These are phyloP conservation scores for Lochmaea capreae DNA, from an alignment of 2,888 invertebrate species.

Conservation along the genomic window DNA sequence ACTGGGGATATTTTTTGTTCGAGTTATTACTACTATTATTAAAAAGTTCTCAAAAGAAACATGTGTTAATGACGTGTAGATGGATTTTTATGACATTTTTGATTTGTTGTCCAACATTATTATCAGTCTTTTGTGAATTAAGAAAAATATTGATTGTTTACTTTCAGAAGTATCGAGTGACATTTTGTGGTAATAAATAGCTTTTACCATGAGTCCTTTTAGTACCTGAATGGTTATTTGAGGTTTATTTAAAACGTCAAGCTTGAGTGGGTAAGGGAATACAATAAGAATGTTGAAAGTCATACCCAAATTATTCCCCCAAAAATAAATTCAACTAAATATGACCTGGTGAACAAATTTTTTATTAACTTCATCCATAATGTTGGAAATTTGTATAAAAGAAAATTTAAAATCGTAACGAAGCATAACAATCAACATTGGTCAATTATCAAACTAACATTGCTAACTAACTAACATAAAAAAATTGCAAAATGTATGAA, in stretches of 20 bases:
- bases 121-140: constrained; percentile 34
- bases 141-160: constrained; percentile 44
- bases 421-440: too few relatives aligned
- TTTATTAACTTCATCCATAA: too few relatives aligned
- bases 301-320: background rate
- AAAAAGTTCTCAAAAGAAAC: constrained; percentile 38
- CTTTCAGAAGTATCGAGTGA: constrained; percentile 35
- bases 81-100: constrained; percentile 38
- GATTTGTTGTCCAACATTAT: constrained; percentile 43
- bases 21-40: constrained; percentile 10
- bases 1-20: constrained; percentile 7
- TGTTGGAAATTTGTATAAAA: too few relatives aligned
- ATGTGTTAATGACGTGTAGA: constrained; percentile 44
- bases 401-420: too few relatives aligned
- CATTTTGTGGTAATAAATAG: constrained; percentile 48
- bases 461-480: too few relatives aligned
- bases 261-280: constrained; percentile 31
- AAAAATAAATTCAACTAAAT: background rate
- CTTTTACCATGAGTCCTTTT: constrained; percentile 39
- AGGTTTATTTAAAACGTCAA: constrained; percentile 35
- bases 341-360: too few relatives aligned
- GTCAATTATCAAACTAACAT: too few relatives aligned
- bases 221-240: constrained; percentile 35
- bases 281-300: constrained; percentile 13
- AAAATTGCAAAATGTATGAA: too few relatives aligned